Evolutionary conservation across 1,140 invertebrate genomes (phyloP), one percentile per base, ranked within the genome.

Genomic region (Linepithema humile): DNA sequence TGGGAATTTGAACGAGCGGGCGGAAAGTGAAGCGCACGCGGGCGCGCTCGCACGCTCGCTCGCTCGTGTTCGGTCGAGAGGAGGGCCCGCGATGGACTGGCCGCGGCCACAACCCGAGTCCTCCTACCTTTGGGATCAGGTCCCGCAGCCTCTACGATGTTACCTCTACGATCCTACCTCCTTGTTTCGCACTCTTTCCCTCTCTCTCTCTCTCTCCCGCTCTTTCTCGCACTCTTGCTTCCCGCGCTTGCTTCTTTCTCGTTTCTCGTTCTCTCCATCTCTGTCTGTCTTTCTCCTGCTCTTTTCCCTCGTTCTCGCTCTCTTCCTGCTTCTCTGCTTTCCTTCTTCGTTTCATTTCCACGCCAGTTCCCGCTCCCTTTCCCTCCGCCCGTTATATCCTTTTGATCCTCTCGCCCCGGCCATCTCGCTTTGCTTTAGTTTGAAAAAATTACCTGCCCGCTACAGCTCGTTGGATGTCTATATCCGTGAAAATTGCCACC

Each of bases 1-100:
- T 92, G 92, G 90, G 87, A 92, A 93, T 90, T 93, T 89, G 88
- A 93, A 93, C 91, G 92, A 90, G 90, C 91, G 91, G 90, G 86
- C 88, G 89, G 90, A 91, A 92, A 92, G 91, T 91, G 89, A 88
- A 90, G 91, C 86, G n/a, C n/a, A n/a, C n/a, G n/a, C n/a, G n/a
- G n/a, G n/a, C n/a, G n/a, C n/a, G n/a, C n/a, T n/a, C n/a, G n/a
- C n/a, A n/a, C n/a, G n/a, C n/a, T n/a, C n/a, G n/a, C n/a, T n/a
- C n/a, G n/a, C n/a, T 89, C 90, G 93, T 65, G 73, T 94, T 93
- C 93, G 94, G 88, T 93, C 92, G 92, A 92, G 92, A 92, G 90
- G 92, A 94, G 93, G 93, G 91, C 92, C 92, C 92, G 91, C 93
- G 92, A 94, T 94, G 94, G 93, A 94, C 94, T 94, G 93, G 92